phyloP scores from a whole-genome alignment of 2,113 vertebrate species.

The Thinocorus orbignyianus region DNA sequence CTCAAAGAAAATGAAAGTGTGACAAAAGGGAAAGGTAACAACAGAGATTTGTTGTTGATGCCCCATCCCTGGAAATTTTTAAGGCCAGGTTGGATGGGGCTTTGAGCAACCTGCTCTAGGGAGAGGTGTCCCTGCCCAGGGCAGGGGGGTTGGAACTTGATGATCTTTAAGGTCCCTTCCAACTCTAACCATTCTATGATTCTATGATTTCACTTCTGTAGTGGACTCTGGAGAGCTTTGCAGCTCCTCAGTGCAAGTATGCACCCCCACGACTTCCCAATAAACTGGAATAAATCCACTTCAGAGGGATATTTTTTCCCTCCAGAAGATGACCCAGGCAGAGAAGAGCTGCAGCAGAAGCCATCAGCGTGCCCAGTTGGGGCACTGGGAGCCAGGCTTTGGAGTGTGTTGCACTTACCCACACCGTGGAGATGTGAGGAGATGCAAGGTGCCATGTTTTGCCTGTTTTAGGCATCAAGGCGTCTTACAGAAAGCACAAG shows the following conservation, averaged over 20 bases:
- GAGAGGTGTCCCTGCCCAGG: too few species aligned
- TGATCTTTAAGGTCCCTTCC: too few species aligned
- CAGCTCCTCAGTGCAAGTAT: not conserved
- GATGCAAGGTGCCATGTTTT: not conserved
- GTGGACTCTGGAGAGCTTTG: not conserved
- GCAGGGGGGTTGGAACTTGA: too few species aligned
- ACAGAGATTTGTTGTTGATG: too few species aligned
- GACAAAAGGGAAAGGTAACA: not conserved
- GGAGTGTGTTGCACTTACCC: not conserved
- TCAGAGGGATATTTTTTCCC: not conserved
- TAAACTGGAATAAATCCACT: not conserved
- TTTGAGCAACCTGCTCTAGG: too few species aligned
- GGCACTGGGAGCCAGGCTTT: not conserved
- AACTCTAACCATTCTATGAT: too few species aligned
- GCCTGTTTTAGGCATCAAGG: not conserved
- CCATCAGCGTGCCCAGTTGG: not conserved
- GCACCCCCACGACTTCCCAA: fast-evolving
- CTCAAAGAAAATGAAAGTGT: not conserved
- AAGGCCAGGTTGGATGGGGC: too few species aligned
- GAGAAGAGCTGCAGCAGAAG: not conserved
- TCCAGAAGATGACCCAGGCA: not conserved
- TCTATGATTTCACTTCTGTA: not conserved
- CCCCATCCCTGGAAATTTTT: too few species aligned
- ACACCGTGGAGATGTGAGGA: not conserved
- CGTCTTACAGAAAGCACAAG: not conserved